phyloP scores from a whole-genome alignment of 2,113 vertebrate genomes.

The Haemorhous mexicanus region DNA sequence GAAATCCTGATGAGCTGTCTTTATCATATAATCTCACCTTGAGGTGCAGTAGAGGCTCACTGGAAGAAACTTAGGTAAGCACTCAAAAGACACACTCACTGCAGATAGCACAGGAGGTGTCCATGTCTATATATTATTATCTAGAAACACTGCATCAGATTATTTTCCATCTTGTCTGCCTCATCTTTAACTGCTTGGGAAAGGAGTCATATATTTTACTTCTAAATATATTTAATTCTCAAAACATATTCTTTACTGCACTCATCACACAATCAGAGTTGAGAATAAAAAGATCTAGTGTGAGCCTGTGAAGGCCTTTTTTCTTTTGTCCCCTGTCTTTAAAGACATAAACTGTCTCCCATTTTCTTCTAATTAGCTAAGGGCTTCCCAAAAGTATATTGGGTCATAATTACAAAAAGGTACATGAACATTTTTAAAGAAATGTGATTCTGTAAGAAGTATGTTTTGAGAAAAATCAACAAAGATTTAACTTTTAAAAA shows the following conservation, averaged over 20 bases:
- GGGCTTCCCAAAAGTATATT: not conserved
- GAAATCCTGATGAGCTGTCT: not conserved
- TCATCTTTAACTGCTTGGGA: not conserved
- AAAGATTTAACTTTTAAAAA: not conserved
- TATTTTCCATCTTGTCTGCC: not conserved
- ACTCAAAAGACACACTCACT: not conserved
- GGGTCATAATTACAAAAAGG: not conserved
- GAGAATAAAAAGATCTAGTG: not conserved
- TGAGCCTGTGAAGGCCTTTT: not conserved
- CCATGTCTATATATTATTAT: not conserved
- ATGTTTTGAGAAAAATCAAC: not conserved
- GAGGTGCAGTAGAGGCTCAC: not conserved
- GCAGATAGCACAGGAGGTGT: not conserved
- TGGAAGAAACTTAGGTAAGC: not conserved
- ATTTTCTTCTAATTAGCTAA: not conserved
- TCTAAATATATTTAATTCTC: not conserved
- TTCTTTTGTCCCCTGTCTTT: not conserved
- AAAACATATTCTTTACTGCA: not conserved
- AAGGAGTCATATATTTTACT: not conserved
- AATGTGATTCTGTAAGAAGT: not conserved
- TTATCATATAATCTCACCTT: not conserved
- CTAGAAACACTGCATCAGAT: not conserved
- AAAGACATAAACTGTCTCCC: not conserved
- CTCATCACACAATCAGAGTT: not conserved
- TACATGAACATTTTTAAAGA: not conserved